Evolutionary conservation across 35 echinoderm and acorn worm species (phyloP).

Genomic region (Apostichopus parvimensis): DNA sequence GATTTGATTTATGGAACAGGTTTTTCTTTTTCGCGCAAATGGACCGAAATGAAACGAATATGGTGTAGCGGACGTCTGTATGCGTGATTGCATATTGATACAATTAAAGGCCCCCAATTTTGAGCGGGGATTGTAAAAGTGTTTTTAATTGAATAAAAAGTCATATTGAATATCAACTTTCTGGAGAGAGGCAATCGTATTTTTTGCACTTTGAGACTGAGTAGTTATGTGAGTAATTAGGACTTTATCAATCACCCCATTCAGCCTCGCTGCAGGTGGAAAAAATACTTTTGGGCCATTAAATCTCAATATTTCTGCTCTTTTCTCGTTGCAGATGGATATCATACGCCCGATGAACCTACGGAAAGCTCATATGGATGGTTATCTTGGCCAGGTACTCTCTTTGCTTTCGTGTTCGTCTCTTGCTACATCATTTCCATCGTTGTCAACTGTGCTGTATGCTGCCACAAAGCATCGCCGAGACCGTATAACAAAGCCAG

Average conservation of each 20-base stretch:
- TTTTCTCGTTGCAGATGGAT: not conserved
- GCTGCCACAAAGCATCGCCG: not conserved
- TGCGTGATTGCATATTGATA: too few relatives aligned
- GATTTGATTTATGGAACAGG: too few relatives aligned
- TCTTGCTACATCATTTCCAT: slow-evolving; percentile 23
- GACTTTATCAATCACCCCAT: not conserved
- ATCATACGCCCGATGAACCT: not conserved
- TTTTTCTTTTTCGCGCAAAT: too few relatives aligned
- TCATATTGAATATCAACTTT: too few relatives aligned
- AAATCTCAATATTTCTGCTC: not conserved
- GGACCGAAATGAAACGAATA: too few relatives aligned
- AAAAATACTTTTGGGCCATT: not conserved
- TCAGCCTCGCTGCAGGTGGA: not conserved
- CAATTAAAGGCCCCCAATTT: too few relatives aligned
- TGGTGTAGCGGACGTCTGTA: too few relatives aligned
- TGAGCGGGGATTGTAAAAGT: too few relatives aligned
- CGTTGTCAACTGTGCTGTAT: slow-evolving; percentile 20
- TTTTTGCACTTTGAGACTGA: too few relatives aligned
- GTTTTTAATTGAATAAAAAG: too few relatives aligned
- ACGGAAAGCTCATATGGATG: slow-evolving; percentile 10
- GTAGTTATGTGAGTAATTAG: too few relatives aligned
- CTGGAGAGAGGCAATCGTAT: too few relatives aligned
- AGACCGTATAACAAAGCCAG: not conserved
- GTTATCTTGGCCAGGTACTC: slow-evolving; percentile 41
- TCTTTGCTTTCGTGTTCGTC: slow-evolving; percentile 13